phyloP scores from a whole-genome alignment of 1,140 invertebrate species.

The Drosophila biarmipes region DNA sequence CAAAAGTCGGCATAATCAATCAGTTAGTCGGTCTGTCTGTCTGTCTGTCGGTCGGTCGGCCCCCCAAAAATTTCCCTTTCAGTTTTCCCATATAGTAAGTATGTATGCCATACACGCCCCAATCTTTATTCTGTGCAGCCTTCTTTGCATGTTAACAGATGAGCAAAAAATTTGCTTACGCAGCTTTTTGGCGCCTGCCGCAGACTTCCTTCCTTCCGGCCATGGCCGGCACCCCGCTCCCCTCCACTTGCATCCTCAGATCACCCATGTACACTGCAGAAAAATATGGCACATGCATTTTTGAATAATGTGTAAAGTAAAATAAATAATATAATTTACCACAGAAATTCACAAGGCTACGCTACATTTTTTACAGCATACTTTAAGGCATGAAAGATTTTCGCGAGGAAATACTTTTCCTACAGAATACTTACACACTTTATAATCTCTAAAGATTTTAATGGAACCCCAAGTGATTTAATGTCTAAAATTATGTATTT shows the following conservation, averaged over 20 bases:
- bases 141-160: conserved; percentile 53
- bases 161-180: conserved; percentile 65
- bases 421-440: no score
- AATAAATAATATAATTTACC: no score
- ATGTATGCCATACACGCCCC: neutral
- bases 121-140: conserved; percentile 27
- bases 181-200: conserved; percentile 68
- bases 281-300: neutral
- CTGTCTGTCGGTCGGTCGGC: conserved; percentile 5
- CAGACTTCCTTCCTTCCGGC: conserved; percentile 64
- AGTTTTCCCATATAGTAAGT: neutral
- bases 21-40: conserved; percentile 42
- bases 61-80: neutral
- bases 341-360: no score
- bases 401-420: no score
- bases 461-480: no score
- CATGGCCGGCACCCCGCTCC: conserved; percentile 14
- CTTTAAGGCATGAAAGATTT: no score
- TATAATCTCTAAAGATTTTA: no score
- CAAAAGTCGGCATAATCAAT: conserved; percentile 83
- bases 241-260: conserved; percentile 12
- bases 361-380: no score
- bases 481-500: neutral
- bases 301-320: no score
- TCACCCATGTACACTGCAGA: conserved; percentile 6